phyloP scores from a whole-genome alignment of 1,140 invertebrate species.

The Orchesella cincta region DNA sequence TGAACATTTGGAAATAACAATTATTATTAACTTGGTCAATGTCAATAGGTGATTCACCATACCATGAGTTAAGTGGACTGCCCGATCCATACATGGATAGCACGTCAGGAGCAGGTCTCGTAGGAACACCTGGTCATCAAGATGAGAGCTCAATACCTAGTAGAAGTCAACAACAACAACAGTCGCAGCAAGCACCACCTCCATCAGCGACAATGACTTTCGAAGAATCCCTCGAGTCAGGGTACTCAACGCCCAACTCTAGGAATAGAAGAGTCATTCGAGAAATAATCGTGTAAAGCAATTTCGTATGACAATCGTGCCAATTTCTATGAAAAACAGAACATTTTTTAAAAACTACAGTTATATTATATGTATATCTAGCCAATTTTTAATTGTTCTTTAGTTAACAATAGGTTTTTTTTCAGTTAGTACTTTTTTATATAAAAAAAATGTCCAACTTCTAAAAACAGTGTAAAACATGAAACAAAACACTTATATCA shows the following conservation, averaged over 20 bases:
- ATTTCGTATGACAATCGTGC: conserved; percentile 49
- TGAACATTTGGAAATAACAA: not conserved
- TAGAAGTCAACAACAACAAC: conserved; percentile 47
- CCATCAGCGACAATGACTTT: conserved; percentile 82
- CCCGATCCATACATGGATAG: conserved; percentile 81
- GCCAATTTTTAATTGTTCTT: too few relatives aligned
- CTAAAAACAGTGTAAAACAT: too few relatives aligned
- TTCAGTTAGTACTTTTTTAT: not conserved
- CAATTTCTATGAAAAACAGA: conserved; percentile 34
- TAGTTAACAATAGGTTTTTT: too few relatives aligned
- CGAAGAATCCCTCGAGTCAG: conserved; percentile 87
- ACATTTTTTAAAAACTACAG: too few relatives aligned
- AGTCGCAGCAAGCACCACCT: conserved; percentile 60
- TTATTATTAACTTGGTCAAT: conserved; percentile 4
- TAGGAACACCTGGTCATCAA: conserved; percentile 56
- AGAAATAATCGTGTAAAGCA: conserved; percentile 86
- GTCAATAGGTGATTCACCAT: conserved; percentile 74
- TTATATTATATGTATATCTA: conserved; percentile 4
- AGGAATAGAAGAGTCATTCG: conserved; percentile 84
- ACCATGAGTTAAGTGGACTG: conserved; percentile 86
- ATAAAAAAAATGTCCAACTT: not conserved
- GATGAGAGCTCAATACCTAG: conserved; percentile 53
- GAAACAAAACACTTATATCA: too few relatives aligned
- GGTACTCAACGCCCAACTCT: conserved; percentile 89
- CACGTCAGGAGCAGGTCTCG: conserved; percentile 35